Conservation (phyloP, 2,888 invertebrate genomes). For the Drosophila rubida region DNA sequence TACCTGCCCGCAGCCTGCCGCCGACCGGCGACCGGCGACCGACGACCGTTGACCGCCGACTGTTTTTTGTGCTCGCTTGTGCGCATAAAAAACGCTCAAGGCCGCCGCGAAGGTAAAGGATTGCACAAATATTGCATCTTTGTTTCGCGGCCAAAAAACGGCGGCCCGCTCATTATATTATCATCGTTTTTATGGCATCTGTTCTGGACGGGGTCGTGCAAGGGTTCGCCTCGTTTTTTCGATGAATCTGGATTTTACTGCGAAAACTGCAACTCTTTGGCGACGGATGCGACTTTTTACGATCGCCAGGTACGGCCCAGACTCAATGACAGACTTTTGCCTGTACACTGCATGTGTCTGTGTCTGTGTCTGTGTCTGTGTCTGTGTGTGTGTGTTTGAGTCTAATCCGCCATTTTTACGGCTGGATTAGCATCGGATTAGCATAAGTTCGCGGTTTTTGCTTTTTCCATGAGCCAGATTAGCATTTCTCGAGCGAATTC, state of each 20-base stretch:
- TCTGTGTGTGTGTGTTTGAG: slow-evolving; percentile 46
- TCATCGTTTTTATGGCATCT: slow-evolving; percentile 42
- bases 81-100: slow-evolving; percentile 63
- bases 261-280: slow-evolving; percentile 75
- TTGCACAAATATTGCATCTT: slow-evolving; percentile 83
- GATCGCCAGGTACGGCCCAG: slow-evolving; percentile 52
- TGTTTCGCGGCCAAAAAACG: slow-evolving; percentile 45
- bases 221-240: slow-evolving; percentile 45
- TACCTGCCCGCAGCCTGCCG: slow-evolving; percentile 48
- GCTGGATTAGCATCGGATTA: slow-evolving; percentile 77
- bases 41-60: background rate
- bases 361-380: slow-evolving; percentile 2
- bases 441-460: slow-evolving; percentile 72
- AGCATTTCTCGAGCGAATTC: slow-evolving; percentile 25
- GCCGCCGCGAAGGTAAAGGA: slow-evolving; percentile 71
- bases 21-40: too few relatives aligned
- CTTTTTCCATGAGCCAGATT: slow-evolving; percentile 25
- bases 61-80: slow-evolving; percentile 16
- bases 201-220: background rate
- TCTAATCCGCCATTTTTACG: slow-evolving; percentile 76
- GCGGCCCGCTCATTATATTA: slow-evolving; percentile 62
- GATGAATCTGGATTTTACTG: slow-evolving; percentile 68
- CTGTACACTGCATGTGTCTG: background rate
- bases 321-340: slow-evolving; percentile 38
- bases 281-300: slow-evolving; percentile 61